Evolutionary conservation across 2,797 vertebrate genomes (phyloP).

Genomic region (Bryconaethiops microstoma): DNA sequence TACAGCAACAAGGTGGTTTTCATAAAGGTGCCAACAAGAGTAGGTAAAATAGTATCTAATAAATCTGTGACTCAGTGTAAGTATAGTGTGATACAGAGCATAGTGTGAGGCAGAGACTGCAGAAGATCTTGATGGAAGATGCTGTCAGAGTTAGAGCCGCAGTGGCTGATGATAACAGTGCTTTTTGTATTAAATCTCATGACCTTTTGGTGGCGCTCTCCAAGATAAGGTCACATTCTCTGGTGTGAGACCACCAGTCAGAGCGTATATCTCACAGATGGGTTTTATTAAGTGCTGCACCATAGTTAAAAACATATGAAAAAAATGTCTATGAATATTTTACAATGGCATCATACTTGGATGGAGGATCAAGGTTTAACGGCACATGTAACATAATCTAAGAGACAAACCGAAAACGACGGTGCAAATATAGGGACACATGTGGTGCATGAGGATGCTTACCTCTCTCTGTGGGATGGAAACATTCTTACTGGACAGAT

Average conservation of each 20-base stretch:
- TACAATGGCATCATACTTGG: conserved; percentile 4
- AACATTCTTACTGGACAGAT: conserved; percentile 77
- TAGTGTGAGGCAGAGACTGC: neutral
- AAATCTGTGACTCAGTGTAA: neutral
- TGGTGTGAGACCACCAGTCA: neutral
- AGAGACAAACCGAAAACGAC: too few relatives aligned
- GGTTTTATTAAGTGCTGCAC: neutral
- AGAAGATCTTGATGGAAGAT: neutral
- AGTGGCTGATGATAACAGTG: conserved; percentile 12
- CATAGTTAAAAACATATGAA: conserved; percentile 9
- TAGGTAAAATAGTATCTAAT: neutral
- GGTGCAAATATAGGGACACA: neutral
- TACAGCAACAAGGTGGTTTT: neutral
- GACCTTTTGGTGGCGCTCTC: conserved; percentile 14
- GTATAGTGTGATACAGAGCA: neutral
- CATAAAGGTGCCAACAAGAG: neutral
- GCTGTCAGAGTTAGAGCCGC: neutral
- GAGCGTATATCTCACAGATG: neutral
- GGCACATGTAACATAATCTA: neutral
- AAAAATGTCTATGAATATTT: conserved; percentile 25
- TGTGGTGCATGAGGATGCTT: conserved; percentile 38
- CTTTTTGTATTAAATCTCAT: conserved; percentile 35
- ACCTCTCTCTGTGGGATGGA: conserved; percentile 85
- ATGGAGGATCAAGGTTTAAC: neutral
- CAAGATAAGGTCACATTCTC: conserved; percentile 10